A percentile compares a stretch with the other conserved stretches of the same genome.
Evolutionary conservation across 2,888 invertebrate genomes (phyloP).

Genomic region (Tipula lateralis): DNA sequence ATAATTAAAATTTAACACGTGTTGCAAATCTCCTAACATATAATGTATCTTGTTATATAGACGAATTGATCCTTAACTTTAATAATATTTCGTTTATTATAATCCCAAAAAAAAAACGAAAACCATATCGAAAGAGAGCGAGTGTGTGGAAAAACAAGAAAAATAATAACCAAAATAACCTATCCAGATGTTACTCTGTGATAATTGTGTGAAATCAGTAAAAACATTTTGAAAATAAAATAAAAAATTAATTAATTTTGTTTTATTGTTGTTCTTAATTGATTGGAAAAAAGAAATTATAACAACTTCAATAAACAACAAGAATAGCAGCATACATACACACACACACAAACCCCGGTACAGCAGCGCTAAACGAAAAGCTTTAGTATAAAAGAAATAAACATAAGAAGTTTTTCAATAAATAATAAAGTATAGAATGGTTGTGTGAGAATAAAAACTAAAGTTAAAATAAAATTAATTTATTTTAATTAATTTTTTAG

Average conservation of each 20-base stretch:
- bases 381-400: background rate
- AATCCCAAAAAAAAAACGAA: background rate
- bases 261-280: conserved; percentile 29
- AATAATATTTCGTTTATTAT: background rate
- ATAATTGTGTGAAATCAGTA: conserved; percentile 25
- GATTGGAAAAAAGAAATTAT: conserved; percentile 26
- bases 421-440: background rate
- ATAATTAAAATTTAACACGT: background rate
- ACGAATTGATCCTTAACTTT: background rate
- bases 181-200: conserved; percentile 14
- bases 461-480: background rate
- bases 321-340: background rate
- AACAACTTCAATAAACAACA: conserved; percentile 19
- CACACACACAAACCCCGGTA: background rate
- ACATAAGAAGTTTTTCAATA: conserved; percentile 6
- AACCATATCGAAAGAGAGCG: background rate
- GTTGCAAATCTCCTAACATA: background rate
- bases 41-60: background rate
- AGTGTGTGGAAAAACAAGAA: background rate
- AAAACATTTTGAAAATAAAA: background rate
- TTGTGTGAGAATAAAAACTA: background rate
- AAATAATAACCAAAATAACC: conserved; percentile 13
- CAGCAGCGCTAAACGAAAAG: background rate
- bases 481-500: conserved; percentile 14
- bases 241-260: conserved; percentile 28